phyloP scores from a whole-genome alignment of 2,888 invertebrate species.

The Steinernema scapterisci region DNA sequence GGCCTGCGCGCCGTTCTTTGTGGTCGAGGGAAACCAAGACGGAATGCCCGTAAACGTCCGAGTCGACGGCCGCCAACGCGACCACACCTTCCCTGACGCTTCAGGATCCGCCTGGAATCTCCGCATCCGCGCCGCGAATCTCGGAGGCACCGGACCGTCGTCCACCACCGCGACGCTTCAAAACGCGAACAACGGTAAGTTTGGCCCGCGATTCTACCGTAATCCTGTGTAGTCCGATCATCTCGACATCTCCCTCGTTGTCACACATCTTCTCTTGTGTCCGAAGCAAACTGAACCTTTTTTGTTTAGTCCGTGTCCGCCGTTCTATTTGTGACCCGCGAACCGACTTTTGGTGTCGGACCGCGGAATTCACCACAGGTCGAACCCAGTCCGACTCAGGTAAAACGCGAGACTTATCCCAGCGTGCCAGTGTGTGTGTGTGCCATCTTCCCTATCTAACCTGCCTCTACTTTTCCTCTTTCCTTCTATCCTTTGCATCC shows the following conservation, averaged over 20 bases:
- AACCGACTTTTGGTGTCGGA: conserved; percentile 66
- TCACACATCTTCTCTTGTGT: conserved; percentile 26
- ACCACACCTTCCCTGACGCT: conserved; percentile 51
- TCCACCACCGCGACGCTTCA: conserved; percentile 45
- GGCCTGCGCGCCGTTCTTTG: conserved; percentile 61
- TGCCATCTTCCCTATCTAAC: neutral
- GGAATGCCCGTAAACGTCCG: conserved; percentile 43
- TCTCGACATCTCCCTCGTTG: neutral
- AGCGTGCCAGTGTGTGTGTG: conserved; percentile 11
- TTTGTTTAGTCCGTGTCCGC: conserved; percentile 45
- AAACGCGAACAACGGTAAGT: conserved; percentile 16
- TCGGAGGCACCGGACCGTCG: conserved; percentile 60
- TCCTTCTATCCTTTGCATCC: neutral
- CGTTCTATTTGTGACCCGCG: conserved; percentile 64
- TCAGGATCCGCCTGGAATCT: conserved; percentile 37
- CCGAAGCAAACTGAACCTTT: conserved; percentile 20
- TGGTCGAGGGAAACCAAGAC: conserved; percentile 59
- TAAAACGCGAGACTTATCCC: neutral
- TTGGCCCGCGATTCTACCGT: neutral
- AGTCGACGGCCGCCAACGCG: conserved; percentile 48
- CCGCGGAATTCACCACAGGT: conserved; percentile 31
- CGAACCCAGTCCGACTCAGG: conserved; percentile 31
- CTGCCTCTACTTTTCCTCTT: neutral
- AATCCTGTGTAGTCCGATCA: no score
- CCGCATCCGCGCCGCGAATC: conserved; percentile 51